Conservation (phyloP, 2,888 invertebrate species). For the Hirtodrosophila alboralis region DNA sequence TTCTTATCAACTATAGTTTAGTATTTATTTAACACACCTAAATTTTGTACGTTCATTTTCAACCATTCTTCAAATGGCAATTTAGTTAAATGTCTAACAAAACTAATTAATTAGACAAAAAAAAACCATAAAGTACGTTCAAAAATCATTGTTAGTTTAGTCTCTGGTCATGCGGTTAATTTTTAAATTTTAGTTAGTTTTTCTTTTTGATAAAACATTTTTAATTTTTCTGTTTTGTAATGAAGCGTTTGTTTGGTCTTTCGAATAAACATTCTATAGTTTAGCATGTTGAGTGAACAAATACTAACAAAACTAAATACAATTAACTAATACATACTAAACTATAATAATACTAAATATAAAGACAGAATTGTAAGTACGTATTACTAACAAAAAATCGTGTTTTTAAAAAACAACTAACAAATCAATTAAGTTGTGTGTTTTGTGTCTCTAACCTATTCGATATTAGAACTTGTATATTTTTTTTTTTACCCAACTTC, state of each 20-base stretch:
- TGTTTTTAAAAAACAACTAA: conserved; percentile 20
- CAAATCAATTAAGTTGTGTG: conserved; percentile 29
- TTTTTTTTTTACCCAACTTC: conserved; percentile 7
- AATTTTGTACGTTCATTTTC: conserved; percentile 51
- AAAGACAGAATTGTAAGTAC: conserved; percentile 56
- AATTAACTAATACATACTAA: conserved; percentile 38
- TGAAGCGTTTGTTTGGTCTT: conserved; percentile 68
- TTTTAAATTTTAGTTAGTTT: conserved; percentile 10
- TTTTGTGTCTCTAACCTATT: conserved; percentile 29
- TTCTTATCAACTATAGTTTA: conserved; percentile 64
- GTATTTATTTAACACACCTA: conserved; percentile 46
- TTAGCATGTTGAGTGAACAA: conserved; percentile 71
- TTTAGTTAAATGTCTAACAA: conserved; percentile 64
- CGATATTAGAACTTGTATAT: conserved; percentile 7
- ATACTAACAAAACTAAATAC: conserved; percentile 33
- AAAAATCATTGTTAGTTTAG: conserved; percentile 67
- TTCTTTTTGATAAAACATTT: conserved; percentile 23
- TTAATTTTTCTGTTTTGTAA: conserved; percentile 57
- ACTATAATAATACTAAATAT: conserved; percentile 21
- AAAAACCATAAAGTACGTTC: conserved; percentile 20
- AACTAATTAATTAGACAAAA: conserved; percentile 33
- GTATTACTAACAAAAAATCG: conserved; percentile 47
- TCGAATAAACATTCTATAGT: conserved; percentile 62
- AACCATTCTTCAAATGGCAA: conserved; percentile 54
- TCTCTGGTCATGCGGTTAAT: conserved; percentile 68